Percentiles rank a stretch among this genome's conserved stretches.
Conservation (phyloP, 2,113 vertebrate genomes). For the Epinephelus cyanopodus region DNA sequence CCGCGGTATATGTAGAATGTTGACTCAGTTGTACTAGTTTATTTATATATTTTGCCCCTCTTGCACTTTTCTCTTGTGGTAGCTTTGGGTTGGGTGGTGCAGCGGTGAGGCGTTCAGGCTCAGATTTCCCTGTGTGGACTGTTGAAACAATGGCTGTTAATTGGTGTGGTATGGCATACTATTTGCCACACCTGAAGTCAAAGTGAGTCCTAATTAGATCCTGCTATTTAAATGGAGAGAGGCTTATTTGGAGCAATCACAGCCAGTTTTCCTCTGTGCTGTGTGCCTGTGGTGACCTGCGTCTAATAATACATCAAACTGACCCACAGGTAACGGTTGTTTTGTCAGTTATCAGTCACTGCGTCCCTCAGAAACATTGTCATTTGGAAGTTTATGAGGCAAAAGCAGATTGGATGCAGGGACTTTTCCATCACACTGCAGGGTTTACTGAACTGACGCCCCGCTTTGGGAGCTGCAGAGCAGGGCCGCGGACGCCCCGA, state of each 20-base stretch:
- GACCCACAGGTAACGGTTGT: not conserved
- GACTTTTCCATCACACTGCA: constrained; percentile 20
- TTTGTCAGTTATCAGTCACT: constrained; percentile 6
- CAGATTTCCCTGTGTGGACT: constrained; percentile 52
- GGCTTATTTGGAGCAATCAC: not conserved
- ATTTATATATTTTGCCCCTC: constrained; percentile 75
- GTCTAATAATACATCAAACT: constrained; percentile 20
- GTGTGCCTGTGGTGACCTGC: constrained; percentile 7
- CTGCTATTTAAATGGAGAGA: not conserved
- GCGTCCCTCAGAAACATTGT: not conserved
- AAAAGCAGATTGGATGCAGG: not conserved
- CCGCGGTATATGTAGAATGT: constrained; percentile 46
- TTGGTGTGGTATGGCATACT: not conserved
- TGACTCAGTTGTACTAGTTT: constrained; percentile 69
- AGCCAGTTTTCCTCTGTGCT: constrained; percentile 23
- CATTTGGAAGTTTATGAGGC: constrained; percentile 13
- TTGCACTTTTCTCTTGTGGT: constrained; percentile 67
- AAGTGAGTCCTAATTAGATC: not conserved
- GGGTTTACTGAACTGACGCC: constrained; percentile 32
- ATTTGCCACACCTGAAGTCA: not conserved
- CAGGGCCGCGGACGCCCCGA: constrained; percentile 66
- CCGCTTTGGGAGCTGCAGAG: constrained; percentile 62
- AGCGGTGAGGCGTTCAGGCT: constrained; percentile 34
- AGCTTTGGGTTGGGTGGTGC: constrained; percentile 31
- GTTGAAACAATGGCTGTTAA: constrained; percentile 33